Evolutionary conservation across 1,140 invertebrate genomes (phyloP), one percentile per base, ranked within the genome.

Genomic region (Lethrus apterus): DNA sequence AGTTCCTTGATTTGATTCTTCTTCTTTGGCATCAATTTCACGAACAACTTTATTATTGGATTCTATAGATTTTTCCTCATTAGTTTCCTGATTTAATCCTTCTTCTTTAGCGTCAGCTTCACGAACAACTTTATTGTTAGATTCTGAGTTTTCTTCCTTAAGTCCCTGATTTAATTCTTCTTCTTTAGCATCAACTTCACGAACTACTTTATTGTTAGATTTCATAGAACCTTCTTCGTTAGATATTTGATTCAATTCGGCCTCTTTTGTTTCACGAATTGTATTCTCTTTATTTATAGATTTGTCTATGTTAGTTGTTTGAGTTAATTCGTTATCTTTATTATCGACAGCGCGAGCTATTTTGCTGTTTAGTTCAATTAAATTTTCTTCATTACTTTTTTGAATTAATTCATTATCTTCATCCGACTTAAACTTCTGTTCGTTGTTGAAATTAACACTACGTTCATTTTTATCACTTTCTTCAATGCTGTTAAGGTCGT

Each of bases 351-450:
- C n/a, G n/a, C 3, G n/a, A 11, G n/a, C 14, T 11, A 32, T 32
- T 4, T 11, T 32, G n/a, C 3, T 15, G 14, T 42, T 32, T 24
- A 21, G 14, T 24, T 2, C 21, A 44, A 29, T n/a, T n/a, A n/a
- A n/a, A n/a, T n/a, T n/a, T n/a, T n/a, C 32, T 18, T 44, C 15
- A 13, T 43, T 40, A 13, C 10, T 11, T 30, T 42, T 13, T 24
- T 34, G 3, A 17, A 30, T n/a, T 15, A 11, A 19, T 31, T 42
- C 10, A 15, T 40, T 14, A 19, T 29, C n/a, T 14, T 7, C 15
- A 18, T 36, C 21, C 17, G 31, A 17, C 18, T 23, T 14, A 26
- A 20, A 0, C 8, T 29, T 23, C 4, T 46, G 14, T 13, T 19
- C 26, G 40, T 13, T 46, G 2, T 18, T 23, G 2, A 13, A 24